Evolutionary conservation across 2,797 vertebrate species (phyloP), one percentile per base, ranked within the genome.

Genomic region (Synanceia verrucosa): DNA sequence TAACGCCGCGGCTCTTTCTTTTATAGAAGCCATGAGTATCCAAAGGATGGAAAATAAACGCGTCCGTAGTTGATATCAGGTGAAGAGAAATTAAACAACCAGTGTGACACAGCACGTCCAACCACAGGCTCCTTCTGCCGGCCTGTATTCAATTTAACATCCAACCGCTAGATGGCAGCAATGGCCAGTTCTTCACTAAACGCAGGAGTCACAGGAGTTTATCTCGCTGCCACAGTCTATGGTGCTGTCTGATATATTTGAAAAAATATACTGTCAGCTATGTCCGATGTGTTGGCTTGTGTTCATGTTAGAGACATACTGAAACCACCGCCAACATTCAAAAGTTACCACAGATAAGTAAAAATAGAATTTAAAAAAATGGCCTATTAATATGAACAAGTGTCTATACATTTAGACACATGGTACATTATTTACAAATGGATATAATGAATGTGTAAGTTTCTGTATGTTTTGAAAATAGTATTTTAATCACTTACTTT

Each of bases 1-100:
- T 24, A 95, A 37, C 5, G 89, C 91, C 0, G 91, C 92, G 2
- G 89, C 90, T 76, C 89, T 74, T 37, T 94, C 93, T 61, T 66
- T 90, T 4, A 94, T 91, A 5, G 89, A 78, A 2, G 92, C 67
- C 94, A 95, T 95, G 21, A 12, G 39, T 18, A 26, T 3, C 23
- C 9, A 13, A 10, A 19, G 0, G 16, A 36, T 9, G 5, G 16
- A 6, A 2, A 16, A 29, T 21, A 9, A 44, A 26, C 34, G 21
- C 34, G 34, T 48, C 37, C 66, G 73, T 44, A 5, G 10, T 2
- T 23, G n/a, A n/a, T 16, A 24, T 1, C 0, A 19, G 8, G 5
- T 2, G 4, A 68, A 26, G 16, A 24, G 37, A 7, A 26, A 21
- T 41, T 47, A 26, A 21, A 34, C 51, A 50, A 19, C 21, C 36